phyloP scores from a whole-genome alignment of 2,113 vertebrate species.

The Macroglossus sobrinus region DNA sequence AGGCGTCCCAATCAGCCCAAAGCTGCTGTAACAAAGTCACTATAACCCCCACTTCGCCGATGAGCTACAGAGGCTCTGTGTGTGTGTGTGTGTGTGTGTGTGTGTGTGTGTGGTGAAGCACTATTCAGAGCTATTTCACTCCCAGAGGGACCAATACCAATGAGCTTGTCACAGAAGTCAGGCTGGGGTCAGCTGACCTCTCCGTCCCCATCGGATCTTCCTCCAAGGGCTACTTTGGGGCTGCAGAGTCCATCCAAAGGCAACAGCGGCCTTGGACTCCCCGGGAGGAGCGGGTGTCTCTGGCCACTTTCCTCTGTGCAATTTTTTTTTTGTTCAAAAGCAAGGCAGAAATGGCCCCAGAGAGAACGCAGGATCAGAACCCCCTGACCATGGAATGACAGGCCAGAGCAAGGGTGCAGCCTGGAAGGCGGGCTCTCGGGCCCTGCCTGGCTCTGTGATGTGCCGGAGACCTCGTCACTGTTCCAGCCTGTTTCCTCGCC shows the following conservation, averaged over 20 bases:
- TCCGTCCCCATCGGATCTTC: not conserved
- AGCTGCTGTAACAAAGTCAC: not conserved
- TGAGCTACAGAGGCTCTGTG: not conserved
- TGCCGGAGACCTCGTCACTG: rapidly evolving
- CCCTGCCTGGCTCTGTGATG: not conserved
- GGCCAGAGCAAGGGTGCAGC: not conserved
- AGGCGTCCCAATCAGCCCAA: not conserved
- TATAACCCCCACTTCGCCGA: not conserved
- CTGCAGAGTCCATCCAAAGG: not conserved
- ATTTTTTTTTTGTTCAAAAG: not conserved
- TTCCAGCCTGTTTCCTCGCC: not conserved
- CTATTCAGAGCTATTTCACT: not conserved
- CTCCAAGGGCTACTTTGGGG: not conserved
- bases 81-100: too few relatives aligned
- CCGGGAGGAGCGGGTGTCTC: not conserved
- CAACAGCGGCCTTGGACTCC: not conserved
- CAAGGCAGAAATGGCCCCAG: not conserved
- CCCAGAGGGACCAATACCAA: not conserved
- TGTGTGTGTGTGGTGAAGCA: not conserved
- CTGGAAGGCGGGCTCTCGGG: not conserved
- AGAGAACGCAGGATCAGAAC: not conserved
- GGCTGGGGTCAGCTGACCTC: not conserved
- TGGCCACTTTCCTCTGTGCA: not conserved
- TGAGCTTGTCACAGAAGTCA: not conserved
- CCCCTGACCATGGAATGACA: not conserved